Evolutionary conservation across 23 tunicate species (phyloP), one percentile per base, ranked within the genome.

Genomic region (Halocynthia aurantium): DNA sequence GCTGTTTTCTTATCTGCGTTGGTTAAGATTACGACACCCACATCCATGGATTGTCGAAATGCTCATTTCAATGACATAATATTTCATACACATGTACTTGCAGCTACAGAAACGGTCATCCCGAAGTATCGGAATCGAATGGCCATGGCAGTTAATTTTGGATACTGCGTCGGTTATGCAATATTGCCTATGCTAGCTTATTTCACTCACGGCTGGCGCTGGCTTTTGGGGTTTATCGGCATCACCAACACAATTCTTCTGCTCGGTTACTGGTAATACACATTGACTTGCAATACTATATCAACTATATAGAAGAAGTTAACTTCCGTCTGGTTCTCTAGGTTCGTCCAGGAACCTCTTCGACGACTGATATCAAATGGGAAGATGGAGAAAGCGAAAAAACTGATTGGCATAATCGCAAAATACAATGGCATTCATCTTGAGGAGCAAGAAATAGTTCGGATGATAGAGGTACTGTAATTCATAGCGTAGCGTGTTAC

Each of bases 71-170:
- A n/a, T 31, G 44, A 31, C 44, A 31, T 31, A 31, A 31, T 31
- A 31, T 31, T 31, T 31, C 44, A 31, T 4, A 31, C 44, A 31
- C 44, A 31, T 31, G 44, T 31, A 31, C 44, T 65, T 65, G 13
- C 70, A 65, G 70, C 49, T 15, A 65, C 70, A 8, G 70, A 65
- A 15, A 65, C 31, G 70, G 70, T 65, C n/a, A 49, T 65, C 31
- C 70, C 70, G 6, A 65, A 65, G 19, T 65, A 65, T 49, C 22
- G 70, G 63, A 65, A 65, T 15, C 31, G 22, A 20, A 15, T 65
- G n/a, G 70, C 31, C 19, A 20, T 65, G 70, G 31, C 70, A 10
- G 13, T 65, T 9, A 40, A 65, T 20, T 65, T 40, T 65, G 70
- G 70, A 65, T 65, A 65, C 31, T 40, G 22, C 49, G 9, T 65